Conservation (phyloP, 2,797 vertebrate genomes). For the Rousettus madagascariensis region DNA sequence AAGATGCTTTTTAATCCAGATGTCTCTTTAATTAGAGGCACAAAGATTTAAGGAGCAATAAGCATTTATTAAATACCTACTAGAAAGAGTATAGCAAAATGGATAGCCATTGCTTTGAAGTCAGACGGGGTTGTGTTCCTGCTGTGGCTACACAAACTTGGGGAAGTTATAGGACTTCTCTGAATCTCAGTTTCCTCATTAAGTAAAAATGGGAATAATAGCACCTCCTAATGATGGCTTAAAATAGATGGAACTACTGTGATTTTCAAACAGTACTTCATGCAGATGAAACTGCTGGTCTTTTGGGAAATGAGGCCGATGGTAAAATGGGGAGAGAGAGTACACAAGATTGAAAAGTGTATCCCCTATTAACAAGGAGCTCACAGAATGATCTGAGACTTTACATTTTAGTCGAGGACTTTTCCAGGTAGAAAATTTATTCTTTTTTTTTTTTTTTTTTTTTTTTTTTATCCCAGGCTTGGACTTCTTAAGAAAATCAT, state of each 20-base stretch:
- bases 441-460: neutral
- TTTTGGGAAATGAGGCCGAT: neutral
- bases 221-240: neutral
- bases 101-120: neutral
- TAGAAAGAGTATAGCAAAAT: neutral
- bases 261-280: neutral
- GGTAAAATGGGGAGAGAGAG: neutral
- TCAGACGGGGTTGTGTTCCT: neutral
- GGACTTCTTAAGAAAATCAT: neutral
- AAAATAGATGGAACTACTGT: neutral
- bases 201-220: neutral
- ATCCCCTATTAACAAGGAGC: neutral
- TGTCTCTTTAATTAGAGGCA: neutral
- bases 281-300: no score
- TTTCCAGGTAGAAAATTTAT: neutral
- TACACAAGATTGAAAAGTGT: neutral
- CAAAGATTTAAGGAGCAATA: neutral
- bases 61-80: neutral
- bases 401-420: neutral
- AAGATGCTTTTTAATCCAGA: neutral
- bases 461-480: slow-evolving; percentile 65
- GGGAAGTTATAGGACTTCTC: neutral
- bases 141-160: neutral
- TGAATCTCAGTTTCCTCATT: neutral
- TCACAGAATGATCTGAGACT: neutral